These are phyloP conservation scores for Sebastolobus altivelis DNA, from an alignment of 2,797 vertebrate genomes.

Conservation along the genomic window DNA sequence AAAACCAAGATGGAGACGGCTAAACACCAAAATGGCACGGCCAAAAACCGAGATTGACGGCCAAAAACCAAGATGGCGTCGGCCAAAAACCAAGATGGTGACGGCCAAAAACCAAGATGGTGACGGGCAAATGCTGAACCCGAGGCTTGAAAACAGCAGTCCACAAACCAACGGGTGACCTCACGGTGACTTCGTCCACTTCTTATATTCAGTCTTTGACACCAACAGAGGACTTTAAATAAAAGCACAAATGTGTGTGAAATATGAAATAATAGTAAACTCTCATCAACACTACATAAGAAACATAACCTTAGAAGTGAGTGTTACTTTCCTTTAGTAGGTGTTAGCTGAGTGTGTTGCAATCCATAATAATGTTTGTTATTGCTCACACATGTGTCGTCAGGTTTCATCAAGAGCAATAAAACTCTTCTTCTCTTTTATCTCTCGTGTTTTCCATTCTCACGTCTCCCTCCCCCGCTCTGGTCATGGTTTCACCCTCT, in stretches of 20 bases:
- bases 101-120: no score
- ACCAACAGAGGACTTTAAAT: neutral
- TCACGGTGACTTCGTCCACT: no score
- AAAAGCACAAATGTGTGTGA: neutral
- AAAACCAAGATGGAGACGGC: no score
- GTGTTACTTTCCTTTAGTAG: neutral
- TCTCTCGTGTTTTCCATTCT: neutral
- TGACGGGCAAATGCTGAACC: no score
- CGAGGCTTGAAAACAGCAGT: no score
- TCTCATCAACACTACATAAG: neutral
- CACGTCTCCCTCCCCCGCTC: neutral
- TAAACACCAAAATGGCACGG: no score
- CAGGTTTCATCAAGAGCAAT: neutral
- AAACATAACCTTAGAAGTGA: neutral
- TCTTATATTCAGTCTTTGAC: neutral
- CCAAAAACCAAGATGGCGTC: no score
- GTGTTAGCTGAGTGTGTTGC: conserved; percentile 2
- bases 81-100: no score
- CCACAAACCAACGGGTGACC: no score
- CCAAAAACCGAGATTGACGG: no score
- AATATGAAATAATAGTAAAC: neutral
- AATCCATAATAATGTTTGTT: neutral
- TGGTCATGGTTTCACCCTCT: neutral
- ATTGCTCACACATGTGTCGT: neutral
- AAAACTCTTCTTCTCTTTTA: neutral